These are phyloP conservation scores for Flexamia atlantica DNA, from an alignment of 2,888 invertebrate genomes.

Conservation along the genomic window DNA sequence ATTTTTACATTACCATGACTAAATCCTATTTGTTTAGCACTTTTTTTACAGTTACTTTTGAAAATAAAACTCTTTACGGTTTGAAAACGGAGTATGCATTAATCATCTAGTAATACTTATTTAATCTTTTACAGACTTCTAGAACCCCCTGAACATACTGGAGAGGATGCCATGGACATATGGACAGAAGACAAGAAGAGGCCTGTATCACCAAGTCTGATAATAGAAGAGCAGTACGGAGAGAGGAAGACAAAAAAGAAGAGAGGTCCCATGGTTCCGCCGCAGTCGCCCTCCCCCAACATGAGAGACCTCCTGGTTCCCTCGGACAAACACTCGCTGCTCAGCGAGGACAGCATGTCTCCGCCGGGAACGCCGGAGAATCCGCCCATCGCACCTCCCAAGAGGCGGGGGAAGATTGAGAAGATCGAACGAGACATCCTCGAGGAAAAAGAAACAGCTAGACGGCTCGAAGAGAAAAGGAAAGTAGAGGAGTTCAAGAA, in stretches of 20 bases:
- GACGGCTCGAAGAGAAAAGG: slow-evolving; percentile 38
- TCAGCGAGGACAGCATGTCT: slow-evolving; percentile 58
- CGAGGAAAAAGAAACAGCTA: slow-evolving; percentile 32
- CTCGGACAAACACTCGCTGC: slow-evolving; percentile 40
- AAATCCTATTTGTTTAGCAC: neutral
- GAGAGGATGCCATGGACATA: slow-evolving; percentile 63
- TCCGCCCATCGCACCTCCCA: slow-evolving; percentile 11
- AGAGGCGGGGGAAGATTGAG: slow-evolving; percentile 38
- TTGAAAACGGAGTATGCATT: no score
- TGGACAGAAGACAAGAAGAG: slow-evolving; percentile 64
- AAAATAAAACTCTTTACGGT: no score
- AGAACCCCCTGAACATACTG: slow-evolving; percentile 71
- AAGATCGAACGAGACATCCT: neutral
- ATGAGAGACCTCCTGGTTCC: neutral
- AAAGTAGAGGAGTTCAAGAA: slow-evolving; percentile 45
- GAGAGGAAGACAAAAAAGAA: slow-evolving; percentile 61
- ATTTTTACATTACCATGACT: no score
- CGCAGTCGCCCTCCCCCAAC: neutral
- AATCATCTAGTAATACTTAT: neutral
- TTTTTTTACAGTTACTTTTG: no score
- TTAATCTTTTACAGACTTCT: slow-evolving; percentile 70
- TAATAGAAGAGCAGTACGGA: slow-evolving; percentile 45
- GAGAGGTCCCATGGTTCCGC: slow-evolving; percentile 40
- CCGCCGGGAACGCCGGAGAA: slow-evolving; percentile 44
- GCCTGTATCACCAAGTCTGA: neutral